Evolutionary conservation across 2,113 vertebrate genomes (phyloP).

Genomic region (Tonatia bakeri): DNA sequence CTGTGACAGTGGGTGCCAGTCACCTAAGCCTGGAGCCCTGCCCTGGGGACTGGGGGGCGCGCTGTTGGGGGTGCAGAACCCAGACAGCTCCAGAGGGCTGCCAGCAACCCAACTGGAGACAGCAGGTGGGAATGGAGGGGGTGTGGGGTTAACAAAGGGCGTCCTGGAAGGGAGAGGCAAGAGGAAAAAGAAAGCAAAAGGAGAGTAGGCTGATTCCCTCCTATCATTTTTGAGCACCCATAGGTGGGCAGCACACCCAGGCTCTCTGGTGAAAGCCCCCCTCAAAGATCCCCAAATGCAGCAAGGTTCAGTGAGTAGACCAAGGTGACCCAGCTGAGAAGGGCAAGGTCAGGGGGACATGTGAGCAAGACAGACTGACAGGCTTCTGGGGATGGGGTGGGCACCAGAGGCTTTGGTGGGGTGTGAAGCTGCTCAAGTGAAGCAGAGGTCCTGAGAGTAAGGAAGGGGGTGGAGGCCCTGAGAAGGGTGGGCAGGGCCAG

Average conservation of each 20-base stretch:
- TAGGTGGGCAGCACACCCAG: not conserved
- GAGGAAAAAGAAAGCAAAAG: conserved; percentile 14
- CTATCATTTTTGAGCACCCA: not conserved
- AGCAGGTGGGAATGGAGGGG: not conserved
- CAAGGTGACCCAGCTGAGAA: not conserved
- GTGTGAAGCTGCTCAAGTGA: fast-evolving
- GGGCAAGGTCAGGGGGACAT: no score
- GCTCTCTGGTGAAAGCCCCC: not conserved
- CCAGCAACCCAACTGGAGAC: not conserved
- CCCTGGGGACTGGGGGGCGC: not conserved
- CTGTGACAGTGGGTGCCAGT: not conserved
- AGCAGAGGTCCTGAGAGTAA: not conserved
- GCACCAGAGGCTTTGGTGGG: not conserved
- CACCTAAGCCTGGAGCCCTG: not conserved
- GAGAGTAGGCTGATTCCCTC: not conserved
- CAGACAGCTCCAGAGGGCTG: not conserved
- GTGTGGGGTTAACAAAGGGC: not conserved
- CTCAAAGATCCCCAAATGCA: not conserved
- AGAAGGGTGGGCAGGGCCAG: no score
- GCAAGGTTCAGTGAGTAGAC: not conserved
- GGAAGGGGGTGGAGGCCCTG: not conserved
- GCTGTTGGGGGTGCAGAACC: not conserved
- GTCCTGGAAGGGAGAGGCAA: not conserved
- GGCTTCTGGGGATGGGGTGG: fast-evolving
- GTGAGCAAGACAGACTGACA: not conserved